Evolutionary conservation across 2,888 invertebrate genomes (phyloP).

Genomic region (Pandemis heparana): DNA sequence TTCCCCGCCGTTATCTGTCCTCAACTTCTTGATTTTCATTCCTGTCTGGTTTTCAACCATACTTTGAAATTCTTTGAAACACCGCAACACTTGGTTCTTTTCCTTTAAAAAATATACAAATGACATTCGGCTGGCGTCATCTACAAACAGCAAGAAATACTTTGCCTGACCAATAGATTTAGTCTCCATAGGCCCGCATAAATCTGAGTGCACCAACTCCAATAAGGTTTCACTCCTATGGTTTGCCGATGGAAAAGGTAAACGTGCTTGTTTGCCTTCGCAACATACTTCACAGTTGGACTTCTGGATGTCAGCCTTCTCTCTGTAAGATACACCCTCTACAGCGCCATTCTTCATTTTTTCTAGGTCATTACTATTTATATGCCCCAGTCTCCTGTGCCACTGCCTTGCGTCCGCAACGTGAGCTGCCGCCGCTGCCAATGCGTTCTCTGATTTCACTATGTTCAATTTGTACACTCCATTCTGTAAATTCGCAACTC

Average conservation of each 20-base stretch:
- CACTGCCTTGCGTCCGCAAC: conserved; percentile 34
- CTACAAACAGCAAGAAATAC: too few relatives aligned
- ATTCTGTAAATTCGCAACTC: conserved; percentile 33
- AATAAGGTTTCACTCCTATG: background rate
- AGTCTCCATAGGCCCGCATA: background rate
- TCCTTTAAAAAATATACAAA: too few relatives aligned
- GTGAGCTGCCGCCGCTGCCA: background rate
- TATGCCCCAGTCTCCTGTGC: conserved; percentile 45
- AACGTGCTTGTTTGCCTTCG: background rate
- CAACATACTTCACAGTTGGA: conserved; percentile 25
- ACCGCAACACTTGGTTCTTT: too few relatives aligned
- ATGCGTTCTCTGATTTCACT: background rate
- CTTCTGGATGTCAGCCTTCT: conserved; percentile 26
- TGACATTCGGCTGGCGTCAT: too few relatives aligned
- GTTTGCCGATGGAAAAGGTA: background rate
- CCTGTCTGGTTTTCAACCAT: too few relatives aligned
- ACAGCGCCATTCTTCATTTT: conserved; percentile 47
- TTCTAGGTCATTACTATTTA: conserved; percentile 44
- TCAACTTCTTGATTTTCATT: too few relatives aligned
- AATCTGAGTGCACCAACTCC: background rate
- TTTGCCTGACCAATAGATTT: background rate
- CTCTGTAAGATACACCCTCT: conserved; percentile 35
- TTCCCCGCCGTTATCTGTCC: too few relatives aligned
- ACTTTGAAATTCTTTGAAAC: too few relatives aligned
- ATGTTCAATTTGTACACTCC: conserved; percentile 45